phyloP scores from a whole-genome alignment of 2,113 vertebrate species.

The Crypturellus undulatus region DNA sequence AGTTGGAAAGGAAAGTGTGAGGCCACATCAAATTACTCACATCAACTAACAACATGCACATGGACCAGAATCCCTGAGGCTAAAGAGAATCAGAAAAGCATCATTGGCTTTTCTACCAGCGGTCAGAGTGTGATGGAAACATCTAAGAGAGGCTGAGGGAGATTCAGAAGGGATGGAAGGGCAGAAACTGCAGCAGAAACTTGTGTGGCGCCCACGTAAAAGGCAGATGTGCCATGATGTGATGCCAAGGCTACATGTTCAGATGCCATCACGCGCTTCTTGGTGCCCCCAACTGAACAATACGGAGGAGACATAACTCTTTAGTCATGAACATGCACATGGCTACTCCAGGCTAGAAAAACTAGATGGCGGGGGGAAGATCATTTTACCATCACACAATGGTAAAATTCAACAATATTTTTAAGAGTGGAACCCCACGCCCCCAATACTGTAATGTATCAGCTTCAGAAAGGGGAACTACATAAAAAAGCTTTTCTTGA shows the following conservation, averaged over 20 bases:
- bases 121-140: not conserved
- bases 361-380: not conserved
- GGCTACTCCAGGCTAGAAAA: not conserved
- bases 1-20: not conserved
- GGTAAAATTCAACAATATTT: not conserved
- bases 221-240: fast-evolving
- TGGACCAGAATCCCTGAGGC: not conserved
- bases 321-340: not conserved
- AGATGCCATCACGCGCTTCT: not conserved
- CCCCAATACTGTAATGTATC: not conserved
- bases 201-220: not conserved
- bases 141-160: not conserved
- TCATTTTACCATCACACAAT: not conserved
- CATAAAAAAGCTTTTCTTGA: not conserved
- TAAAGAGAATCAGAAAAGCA: not conserved
- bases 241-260: not conserved
- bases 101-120: not conserved
- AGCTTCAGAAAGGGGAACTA: not conserved
- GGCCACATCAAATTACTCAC: not conserved
- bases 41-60: not conserved
- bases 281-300: not conserved
- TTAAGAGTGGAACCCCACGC: not conserved
- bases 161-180: not conserved
- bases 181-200: not conserved
- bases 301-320: not conserved